A percentile compares a stretch with the other conserved stretches of the same genome.
Conservation (phyloP, 92 coral and sea anemone species). For the Nematostella vectensis region DNA sequence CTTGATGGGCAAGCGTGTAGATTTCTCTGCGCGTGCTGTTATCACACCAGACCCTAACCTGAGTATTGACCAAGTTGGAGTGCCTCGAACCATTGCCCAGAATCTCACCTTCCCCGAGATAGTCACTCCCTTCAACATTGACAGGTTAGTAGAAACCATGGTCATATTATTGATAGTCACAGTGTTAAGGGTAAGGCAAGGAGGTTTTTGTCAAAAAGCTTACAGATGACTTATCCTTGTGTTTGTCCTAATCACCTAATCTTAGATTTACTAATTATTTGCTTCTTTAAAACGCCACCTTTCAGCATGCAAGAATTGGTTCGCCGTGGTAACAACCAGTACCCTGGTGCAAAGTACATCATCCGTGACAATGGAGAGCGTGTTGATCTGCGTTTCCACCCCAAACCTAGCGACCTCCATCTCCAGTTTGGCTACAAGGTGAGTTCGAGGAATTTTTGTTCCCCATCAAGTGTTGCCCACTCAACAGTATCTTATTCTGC, state of each 20-base stretch:
- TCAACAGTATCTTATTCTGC: not conserved
- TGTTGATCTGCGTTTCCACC: constrained; percentile 93
- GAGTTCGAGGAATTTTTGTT: too few relatives aligned
- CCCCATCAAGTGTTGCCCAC: too few relatives aligned
- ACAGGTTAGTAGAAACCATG: constrained; percentile 61
- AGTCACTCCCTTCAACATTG: constrained; percentile 97
- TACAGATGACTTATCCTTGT: too few relatives aligned
- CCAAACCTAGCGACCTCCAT: constrained; percentile 96
- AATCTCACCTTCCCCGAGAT: constrained; percentile 96
- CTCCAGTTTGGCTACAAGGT: constrained; percentile 99
- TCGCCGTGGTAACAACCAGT: constrained; percentile 86
- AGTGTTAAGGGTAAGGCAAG: not conserved
- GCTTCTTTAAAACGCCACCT: not conserved
- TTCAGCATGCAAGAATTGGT: constrained; percentile 93
- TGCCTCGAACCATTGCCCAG: constrained; percentile 96
- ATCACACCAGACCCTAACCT: constrained; percentile 96
- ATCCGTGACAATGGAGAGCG: constrained; percentile 98
- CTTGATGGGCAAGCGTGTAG: constrained; percentile 98
- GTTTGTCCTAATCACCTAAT: too few relatives aligned
- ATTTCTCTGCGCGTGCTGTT: constrained; percentile 99
- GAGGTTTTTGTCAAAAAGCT: too few relatives aligned
- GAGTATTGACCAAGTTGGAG: constrained; percentile 96
- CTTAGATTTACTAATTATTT: too few relatives aligned
- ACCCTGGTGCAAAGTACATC: constrained; percentile 98
- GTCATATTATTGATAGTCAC: not conserved